phyloP scores from a whole-genome alignment of 64 coral and sea anemone species.

The Montipora capricornis region DNA sequence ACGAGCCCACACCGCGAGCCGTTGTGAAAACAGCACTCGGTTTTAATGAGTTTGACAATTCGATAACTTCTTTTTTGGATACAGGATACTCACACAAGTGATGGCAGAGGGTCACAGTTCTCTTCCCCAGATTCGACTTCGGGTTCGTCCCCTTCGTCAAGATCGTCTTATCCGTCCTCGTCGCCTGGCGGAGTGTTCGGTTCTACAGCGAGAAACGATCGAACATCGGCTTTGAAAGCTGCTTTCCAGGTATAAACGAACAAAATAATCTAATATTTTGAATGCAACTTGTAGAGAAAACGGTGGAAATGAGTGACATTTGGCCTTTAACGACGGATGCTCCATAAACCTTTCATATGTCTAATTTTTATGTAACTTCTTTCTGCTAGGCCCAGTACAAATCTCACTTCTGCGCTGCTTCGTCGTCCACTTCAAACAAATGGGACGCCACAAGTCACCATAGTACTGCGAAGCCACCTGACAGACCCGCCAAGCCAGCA shows the following conservation, averaged over 20 bases:
- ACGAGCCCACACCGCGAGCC: too few relatives aligned
- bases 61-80: background rate
- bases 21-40: too few relatives aligned
- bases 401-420: conserved; percentile 76
- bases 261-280: background rate
- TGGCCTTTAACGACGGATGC: background rate
- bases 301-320: too few relatives aligned
- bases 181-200: conserved; percentile 36
- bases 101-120: background rate
- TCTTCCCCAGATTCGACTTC: background rate
- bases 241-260: conserved; percentile 56
- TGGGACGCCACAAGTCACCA: conserved; percentile 77
- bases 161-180: background rate
- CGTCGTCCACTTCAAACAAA: conserved; percentile 70
- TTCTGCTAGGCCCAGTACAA: conserved; percentile 85
- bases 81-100: conserved; percentile 4
- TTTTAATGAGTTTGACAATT: too few relatives aligned
- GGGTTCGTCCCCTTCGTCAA: background rate
- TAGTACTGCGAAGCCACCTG: conserved; percentile 55
- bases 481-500: background rate
- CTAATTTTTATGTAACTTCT: background rate
- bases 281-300: too few relatives aligned
- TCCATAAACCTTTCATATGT: background rate
- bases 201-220: conserved; percentile 26
- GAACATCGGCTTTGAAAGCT: conserved; percentile 61